These are phyloP conservation scores for Dasyurus viverrinus DNA, from an alignment of 2,113 vertebrate genomes.

Conservation along the genomic window DNA sequence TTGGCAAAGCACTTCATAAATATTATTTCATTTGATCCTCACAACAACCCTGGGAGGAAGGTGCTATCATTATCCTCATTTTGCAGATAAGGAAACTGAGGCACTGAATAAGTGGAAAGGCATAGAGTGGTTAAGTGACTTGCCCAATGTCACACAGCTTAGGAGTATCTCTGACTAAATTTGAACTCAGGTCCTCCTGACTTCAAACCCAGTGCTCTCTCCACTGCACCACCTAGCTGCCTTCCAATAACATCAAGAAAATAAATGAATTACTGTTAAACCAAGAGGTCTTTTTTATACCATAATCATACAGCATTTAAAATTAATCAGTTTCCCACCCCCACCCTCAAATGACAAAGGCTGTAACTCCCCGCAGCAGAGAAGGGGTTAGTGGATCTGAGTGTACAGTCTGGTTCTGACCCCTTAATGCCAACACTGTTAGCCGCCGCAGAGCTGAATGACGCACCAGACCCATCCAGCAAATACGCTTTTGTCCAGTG, in stretches of 20 bases:
- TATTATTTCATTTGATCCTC: neutral
- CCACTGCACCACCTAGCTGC: neutral
- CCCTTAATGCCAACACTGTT: slow-evolving; percentile 41
- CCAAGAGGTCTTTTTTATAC: neutral
- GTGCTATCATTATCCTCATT: neutral
- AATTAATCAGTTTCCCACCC: neutral
- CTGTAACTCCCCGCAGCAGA: neutral
- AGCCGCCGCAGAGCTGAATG: slow-evolving; percentile 49
- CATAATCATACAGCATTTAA: neutral
- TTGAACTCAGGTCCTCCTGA: neutral
- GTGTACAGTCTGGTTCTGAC: neutral
- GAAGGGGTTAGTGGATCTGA: slow-evolving; percentile 46
- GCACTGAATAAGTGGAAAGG: neutral
- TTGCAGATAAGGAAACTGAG: neutral
- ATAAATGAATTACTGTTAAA: neutral
- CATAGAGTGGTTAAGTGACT: neutral
- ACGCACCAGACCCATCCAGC: slow-evolving; percentile 51
- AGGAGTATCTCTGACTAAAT: neutral
- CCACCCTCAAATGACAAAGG: slow-evolving; percentile 43
- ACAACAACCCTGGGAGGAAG: neutral
- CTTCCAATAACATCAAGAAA: neutral
- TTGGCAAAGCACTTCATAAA: neutral
- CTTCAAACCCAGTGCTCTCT: neutral
- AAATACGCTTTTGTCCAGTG: slow-evolving; percentile 58
- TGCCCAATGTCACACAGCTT: neutral